Evolutionary conservation across 2,888 invertebrate genomes (phyloP), one percentile per base, ranked within the genome.

Genomic region (Stenodema calcarata): DNA sequence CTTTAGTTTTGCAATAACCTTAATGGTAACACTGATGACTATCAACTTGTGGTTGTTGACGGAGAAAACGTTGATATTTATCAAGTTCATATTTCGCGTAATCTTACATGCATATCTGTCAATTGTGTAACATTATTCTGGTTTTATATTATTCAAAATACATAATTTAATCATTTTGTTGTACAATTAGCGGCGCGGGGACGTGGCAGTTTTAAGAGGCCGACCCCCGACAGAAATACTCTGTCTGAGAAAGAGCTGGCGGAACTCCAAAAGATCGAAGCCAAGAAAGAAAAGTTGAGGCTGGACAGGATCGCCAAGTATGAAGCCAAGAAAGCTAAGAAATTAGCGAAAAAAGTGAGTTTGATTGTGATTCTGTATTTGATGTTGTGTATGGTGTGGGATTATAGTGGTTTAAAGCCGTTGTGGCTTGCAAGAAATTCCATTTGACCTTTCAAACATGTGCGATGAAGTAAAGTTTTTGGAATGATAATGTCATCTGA

Each of bases 201-300:
- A 47, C 85, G 88, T 11, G 87, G 88, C 42, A 78, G 42, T 41
- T 70, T 41, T 50, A 79, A 86, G 30, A 30, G 69, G 47, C 84
- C 84, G 4, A 79, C 69, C 47, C 86, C 87, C 14, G 87, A 86
- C 83, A 73, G 86, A 76, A 85, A 87, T 86, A 86, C 88, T 54
- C 78, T 88, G 69, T 88, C 89, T 16, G 88, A 78, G 30, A 84
- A 87, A 12, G 88, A 88, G 41, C 79, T 86, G 70, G 88, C 88
- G 28, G 88, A 89, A 62, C 83, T 88, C 44, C 88, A 87, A 9
- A 88, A 87, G 28, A 88, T 89, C 42, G 89, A 89, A 27, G 88
- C 87, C 50, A 86, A 87, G 70, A 89, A 88, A 69, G 85, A 88
- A 75, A 87, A 88, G 50, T 81, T 88, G 80, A 87, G 88, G 81